Evolutionary conservation across 1,140 invertebrate genomes (phyloP).

Genomic region (Drosophila pachea): DNA sequence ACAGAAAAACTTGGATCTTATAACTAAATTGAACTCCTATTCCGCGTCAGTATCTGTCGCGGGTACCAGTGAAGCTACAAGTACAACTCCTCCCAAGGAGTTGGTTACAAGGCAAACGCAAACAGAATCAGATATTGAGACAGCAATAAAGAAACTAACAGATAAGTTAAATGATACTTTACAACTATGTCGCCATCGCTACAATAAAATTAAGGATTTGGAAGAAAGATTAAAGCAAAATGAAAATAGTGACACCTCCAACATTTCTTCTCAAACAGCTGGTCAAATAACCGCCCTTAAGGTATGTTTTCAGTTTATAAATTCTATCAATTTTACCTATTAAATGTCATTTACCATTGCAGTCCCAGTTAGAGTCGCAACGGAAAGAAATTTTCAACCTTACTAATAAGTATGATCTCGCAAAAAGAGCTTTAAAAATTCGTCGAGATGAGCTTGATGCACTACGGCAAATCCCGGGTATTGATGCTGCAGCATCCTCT

Average conservation of each 20-base stretch:
- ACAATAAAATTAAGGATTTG: constrained; percentile 43
- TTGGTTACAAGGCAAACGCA: constrained; percentile 30
- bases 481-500: constrained; percentile 15
- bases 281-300: constrained; percentile 53
- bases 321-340: background rate
- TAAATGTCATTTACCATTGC: background rate
- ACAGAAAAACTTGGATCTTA: constrained; percentile 51
- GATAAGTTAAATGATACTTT: constrained; percentile 44
- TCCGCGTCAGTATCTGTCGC: constrained; percentile 13
- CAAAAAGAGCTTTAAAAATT: constrained; percentile 46
- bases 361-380: constrained; percentile 46
- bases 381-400: constrained; percentile 42
- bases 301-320: constrained; percentile 14
- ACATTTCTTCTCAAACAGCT: constrained; percentile 38
- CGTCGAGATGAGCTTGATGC: constrained; percentile 49
- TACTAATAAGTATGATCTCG: constrained; percentile 50
- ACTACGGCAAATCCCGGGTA: constrained; percentile 22
- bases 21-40: constrained; percentile 26
- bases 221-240: constrained; percentile 42
- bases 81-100: background rate
- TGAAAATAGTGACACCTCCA: constrained; percentile 53
- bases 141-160: constrained; percentile 21
- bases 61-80: background rate
- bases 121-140: constrained; percentile 52
- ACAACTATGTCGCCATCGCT: constrained; percentile 48